Evolutionary conservation across 2,797 vertebrate genomes (phyloP).

Genomic region (Danio aesculapii): DNA sequence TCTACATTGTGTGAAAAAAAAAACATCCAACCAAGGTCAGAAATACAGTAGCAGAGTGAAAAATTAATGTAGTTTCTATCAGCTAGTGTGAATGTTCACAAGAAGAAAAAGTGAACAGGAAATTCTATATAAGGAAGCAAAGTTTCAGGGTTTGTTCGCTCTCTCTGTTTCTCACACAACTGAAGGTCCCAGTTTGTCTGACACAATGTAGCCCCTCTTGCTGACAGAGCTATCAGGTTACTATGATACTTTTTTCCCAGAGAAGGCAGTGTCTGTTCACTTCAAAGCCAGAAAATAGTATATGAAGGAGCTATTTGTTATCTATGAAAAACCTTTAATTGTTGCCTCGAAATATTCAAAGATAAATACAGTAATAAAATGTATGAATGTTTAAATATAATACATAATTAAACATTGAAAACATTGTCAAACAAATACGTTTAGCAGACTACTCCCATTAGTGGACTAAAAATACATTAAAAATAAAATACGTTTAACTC

Average conservation of each 20-base stretch:
- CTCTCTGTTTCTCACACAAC: conserved; percentile 5
- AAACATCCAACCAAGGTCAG: neutral
- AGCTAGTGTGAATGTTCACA: neutral
- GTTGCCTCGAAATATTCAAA: neutral
- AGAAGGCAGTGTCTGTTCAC: conserved; percentile 1
- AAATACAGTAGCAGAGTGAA: neutral
- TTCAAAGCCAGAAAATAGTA: neutral
- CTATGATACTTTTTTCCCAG: conserved; percentile 22
- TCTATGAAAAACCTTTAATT: neutral
- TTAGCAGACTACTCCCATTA: too few species aligned
- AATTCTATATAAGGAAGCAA: neutral
- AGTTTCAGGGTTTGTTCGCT: neutral
- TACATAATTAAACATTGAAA: too few species aligned
- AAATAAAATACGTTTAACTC: too few species aligned
- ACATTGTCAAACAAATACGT: too few species aligned
- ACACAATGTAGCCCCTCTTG: conserved; percentile 32
- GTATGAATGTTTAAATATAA: too few species aligned
- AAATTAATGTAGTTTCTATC: neutral
- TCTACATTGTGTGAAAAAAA: neutral
- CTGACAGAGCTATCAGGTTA: conserved; percentile 33
- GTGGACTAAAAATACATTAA: too few species aligned
- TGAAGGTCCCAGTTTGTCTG: conserved; percentile 21
- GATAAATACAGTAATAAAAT: neutral
- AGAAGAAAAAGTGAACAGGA: neutral
- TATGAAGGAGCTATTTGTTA: neutral